A percentile compares a stretch with the other conserved stretches of the same genome.
Evolutionary conservation across 2,888 invertebrate species (phyloP).

Genomic region (Oasisia sp.): DNA sequence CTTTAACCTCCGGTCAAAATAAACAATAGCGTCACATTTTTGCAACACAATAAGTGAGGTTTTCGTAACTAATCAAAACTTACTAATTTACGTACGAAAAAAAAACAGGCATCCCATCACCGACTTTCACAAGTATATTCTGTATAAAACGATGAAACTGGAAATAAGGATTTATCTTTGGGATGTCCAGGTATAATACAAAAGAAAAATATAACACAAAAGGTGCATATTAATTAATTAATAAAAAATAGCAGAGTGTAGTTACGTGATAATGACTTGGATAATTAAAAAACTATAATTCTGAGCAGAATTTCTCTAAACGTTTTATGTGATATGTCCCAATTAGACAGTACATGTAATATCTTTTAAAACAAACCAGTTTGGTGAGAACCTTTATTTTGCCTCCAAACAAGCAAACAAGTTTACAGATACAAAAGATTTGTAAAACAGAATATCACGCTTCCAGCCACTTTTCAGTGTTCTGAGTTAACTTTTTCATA

Average conservation of each 20-base stretch:
- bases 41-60: not conserved
- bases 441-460: not conserved
- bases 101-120: not conserved
- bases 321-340: not conserved
- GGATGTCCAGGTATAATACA: no score
- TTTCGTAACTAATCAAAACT: not conserved
- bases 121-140: no score
- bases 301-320: not conserved
- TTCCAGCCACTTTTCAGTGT: not conserved
- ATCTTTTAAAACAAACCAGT: not conserved
- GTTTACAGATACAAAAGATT: constrained; percentile 13
- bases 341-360: not conserved
- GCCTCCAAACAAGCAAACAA: constrained; percentile 11
- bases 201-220: no score
- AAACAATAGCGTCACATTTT: not conserved
- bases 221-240: not conserved
- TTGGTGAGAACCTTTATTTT: constrained; percentile 13
- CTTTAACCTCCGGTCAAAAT: not conserved
- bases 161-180: no score
- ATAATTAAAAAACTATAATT: not conserved
- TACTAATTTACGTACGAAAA: not conserved
- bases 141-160: no score
- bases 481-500: not conserved
- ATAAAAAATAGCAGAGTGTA: not conserved
- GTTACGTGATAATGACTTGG: not conserved